These are phyloP conservation scores for Bos indicus DNA, from an alignment of 2,113 vertebrate genomes.

Conservation along the genomic window DNA sequence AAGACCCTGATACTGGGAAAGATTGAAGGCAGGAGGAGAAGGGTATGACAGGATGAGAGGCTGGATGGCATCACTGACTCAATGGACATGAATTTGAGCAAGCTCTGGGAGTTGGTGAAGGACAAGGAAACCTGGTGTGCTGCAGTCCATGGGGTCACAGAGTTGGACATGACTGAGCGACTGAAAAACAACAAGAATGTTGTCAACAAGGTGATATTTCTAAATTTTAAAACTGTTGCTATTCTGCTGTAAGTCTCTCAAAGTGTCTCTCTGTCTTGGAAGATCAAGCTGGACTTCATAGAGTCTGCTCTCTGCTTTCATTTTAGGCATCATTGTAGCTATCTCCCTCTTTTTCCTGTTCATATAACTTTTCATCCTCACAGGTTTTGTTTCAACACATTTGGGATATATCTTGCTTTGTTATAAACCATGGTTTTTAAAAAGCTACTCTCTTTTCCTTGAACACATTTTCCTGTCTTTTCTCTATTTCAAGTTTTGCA, in stretches of 20 bases:
- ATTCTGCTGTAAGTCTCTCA: neutral
- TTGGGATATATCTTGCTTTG: neutral
- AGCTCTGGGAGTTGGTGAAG: neutral
- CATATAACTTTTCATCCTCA: neutral
- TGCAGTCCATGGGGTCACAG: neutral
- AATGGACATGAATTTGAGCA: neutral
- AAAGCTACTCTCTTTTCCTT: neutral
- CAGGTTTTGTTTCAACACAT: neutral
- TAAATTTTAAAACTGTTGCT: neutral
- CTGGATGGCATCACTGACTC: neutral
- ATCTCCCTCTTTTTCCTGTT: neutral
- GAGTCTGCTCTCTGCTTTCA: neutral
- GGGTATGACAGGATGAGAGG: neutral
- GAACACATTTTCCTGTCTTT: neutral
- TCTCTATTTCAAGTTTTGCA: neutral
- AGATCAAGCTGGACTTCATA: neutral
- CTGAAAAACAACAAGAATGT: neutral
- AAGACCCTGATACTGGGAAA: neutral
- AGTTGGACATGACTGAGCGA: fast-evolving
- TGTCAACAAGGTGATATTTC: neutral
- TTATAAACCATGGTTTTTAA: neutral
- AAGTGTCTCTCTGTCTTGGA: neutral
- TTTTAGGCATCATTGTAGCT: neutral
- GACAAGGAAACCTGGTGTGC: neutral
- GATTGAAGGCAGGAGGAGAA: neutral